Evolutionary conservation across 2,888 invertebrate species (phyloP).

Genomic region (Pyralis farinalis): DNA sequence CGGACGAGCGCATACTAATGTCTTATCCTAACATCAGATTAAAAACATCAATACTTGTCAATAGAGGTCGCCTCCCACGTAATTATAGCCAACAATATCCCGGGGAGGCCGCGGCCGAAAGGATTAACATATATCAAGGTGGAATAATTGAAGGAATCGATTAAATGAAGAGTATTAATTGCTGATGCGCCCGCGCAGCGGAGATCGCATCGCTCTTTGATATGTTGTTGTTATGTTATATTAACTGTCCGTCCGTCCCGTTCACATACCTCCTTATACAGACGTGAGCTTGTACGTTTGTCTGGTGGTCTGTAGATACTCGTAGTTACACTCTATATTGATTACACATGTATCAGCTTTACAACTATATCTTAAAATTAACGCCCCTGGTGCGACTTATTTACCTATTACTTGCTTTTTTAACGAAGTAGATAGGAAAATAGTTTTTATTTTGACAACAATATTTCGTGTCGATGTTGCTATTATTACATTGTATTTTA

Average conservation of each 20-base stretch:
- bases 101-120: conserved; percentile 64
- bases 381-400: too few relatives aligned
- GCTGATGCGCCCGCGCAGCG: conserved; percentile 70
- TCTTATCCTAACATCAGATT: conserved; percentile 80
- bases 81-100: conserved; percentile 79
- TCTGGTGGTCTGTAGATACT: conserved; percentile 2
- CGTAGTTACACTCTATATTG: background rate
- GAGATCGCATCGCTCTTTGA: conserved; percentile 54
- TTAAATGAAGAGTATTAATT: conserved; percentile 80
- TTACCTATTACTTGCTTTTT: too few relatives aligned
- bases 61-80: conserved; percentile 78
- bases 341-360: conserved; percentile 5
- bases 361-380: conserved; percentile 7
- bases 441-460: too few relatives aligned
- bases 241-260: conserved; percentile 29
- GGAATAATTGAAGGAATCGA: conserved; percentile 80
- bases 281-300: background rate
- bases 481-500: too few relatives aligned
- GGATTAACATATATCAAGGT: conserved; percentile 78
- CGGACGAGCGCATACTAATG: conserved; percentile 73
- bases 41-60: conserved; percentile 81
- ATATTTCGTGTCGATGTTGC: too few relatives aligned
- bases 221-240: conserved; percentile 38
- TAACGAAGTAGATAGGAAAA: too few relatives aligned
- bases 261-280: conserved; percentile 1